Conservation (phyloP, 2,888 invertebrate genomes). For the Acanthosepion esculentum region DNA sequence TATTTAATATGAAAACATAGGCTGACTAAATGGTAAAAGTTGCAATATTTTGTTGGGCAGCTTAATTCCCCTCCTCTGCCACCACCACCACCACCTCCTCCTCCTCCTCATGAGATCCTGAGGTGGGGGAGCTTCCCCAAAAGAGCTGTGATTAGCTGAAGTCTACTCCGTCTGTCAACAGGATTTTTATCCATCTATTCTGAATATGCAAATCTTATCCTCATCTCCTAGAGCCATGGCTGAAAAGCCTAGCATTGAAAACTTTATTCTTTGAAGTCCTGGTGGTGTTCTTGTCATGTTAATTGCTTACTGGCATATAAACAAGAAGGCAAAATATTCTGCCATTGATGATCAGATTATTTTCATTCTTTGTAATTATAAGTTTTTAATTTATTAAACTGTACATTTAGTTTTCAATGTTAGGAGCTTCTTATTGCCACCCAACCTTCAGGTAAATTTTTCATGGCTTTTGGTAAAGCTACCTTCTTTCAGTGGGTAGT, state of each 20-base stretch:
- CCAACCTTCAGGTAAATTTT: neutral
- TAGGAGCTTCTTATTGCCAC: neutral
- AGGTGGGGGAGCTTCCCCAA: neutral
- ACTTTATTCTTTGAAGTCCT: too few species aligned
- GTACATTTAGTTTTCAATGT: neutral
- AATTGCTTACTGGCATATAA: too few species aligned
- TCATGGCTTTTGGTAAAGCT: neutral
- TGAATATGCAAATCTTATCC: neutral
- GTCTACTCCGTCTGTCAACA: neutral
- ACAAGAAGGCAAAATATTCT: too few species aligned
- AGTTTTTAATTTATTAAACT: neutral
- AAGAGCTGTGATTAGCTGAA: neutral
- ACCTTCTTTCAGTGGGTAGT: neutral
- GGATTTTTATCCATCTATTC: neutral
- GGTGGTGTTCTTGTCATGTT: too few species aligned
- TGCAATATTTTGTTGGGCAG: constrained; percentile 33
- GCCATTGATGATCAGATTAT: too few species aligned
- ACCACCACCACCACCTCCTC: too few species aligned
- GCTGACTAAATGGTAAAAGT: neutral
- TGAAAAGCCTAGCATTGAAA: too few species aligned
- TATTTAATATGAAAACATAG: neutral
- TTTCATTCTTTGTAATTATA: neutral
- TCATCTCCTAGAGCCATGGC: too few species aligned
- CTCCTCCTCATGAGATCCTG: neutral
- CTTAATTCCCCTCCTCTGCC: neutral